Conservation (phyloP, 2,113 vertebrate species). For the Eudyptes chrysolophus region DNA sequence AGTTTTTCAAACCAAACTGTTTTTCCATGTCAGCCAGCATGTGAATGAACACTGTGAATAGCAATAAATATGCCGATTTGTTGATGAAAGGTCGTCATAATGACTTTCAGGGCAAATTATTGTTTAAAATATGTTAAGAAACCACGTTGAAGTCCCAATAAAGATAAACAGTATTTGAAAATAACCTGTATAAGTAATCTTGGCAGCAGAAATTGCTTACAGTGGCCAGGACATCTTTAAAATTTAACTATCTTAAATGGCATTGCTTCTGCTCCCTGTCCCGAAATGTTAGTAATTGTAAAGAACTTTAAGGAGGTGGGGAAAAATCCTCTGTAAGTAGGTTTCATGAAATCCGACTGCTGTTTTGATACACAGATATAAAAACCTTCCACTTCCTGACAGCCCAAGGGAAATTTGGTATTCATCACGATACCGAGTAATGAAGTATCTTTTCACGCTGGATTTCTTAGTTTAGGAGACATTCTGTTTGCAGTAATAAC, state of each 20-base stretch:
- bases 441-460: constrained; percentile 21
- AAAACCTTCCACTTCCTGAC: not conserved
- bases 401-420: not conserved
- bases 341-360: not conserved
- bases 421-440: not conserved
- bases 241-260: not conserved
- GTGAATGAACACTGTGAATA: not conserved
- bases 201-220: not conserved
- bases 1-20: not conserved
- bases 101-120: not conserved
- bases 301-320: not conserved
- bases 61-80: not conserved
- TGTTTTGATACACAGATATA: not conserved
- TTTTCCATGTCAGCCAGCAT: not conserved
- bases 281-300: not conserved
- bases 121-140: not conserved
- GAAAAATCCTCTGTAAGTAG: not conserved
- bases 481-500: not conserved
- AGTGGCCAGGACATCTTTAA: not conserved
- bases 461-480: not conserved
- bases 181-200: not conserved
- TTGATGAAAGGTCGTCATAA: not conserved
- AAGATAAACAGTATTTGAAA: not conserved
- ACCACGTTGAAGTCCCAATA: not conserved
- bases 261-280: not conserved